Evolutionary conservation across 2,113 vertebrate species (phyloP).

Genomic region (Hucho hucho): DNA sequence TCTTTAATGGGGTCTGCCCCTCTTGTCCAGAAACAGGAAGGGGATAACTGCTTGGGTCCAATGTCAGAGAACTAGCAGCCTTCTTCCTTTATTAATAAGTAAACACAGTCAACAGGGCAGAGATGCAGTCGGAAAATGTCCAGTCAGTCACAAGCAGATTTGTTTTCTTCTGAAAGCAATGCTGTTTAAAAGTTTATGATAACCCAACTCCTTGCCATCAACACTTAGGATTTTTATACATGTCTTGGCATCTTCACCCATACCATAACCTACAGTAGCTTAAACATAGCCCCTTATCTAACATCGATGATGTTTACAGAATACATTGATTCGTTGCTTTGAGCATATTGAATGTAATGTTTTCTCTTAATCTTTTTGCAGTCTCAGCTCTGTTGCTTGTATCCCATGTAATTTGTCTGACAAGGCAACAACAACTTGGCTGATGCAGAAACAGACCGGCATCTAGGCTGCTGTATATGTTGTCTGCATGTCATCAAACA

Average conservation of each 20-base stretch:
- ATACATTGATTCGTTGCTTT: no score
- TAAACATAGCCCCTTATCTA: no score
- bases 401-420: constrained; percentile 12
- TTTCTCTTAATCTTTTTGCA: no score
- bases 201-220: not conserved
- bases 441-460: no score
- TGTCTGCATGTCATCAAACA: constrained; percentile 61
- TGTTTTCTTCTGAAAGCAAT: constrained; percentile 59
- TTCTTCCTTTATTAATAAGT: constrained; percentile 69
- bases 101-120: constrained; percentile 56
- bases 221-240: no score
- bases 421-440: no score
- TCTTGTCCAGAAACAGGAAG: constrained; percentile 48
- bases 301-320: no score
- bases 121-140: constrained; percentile 38
- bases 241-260: no score
- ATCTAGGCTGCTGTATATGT: constrained; percentile 2
- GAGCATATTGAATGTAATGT: no score
- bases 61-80: constrained; percentile 36
- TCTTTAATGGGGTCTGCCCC: constrained; percentile 60
- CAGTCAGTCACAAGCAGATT: constrained; percentile 62
- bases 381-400: no score
- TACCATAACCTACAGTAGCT: no score
- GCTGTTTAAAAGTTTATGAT: constrained; percentile 59
- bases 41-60: constrained; percentile 49